A percentile compares a stretch with the other conserved stretches of the same genome.
Evolutionary conservation across 2,113 vertebrate species (phyloP).

Genomic region (Parotia lawesii): DNA sequence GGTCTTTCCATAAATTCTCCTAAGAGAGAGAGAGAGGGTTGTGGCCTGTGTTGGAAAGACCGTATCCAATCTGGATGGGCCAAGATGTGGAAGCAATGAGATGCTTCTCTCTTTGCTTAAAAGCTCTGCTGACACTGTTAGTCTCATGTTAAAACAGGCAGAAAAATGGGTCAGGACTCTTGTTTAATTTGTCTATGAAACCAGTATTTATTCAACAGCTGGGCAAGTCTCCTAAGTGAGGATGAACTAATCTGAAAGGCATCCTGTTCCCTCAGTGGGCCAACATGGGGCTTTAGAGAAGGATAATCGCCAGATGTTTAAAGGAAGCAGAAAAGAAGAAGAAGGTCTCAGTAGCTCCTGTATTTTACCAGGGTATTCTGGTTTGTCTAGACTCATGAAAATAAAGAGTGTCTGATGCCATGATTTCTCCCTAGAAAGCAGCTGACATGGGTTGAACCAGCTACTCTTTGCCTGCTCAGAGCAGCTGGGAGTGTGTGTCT

Average conservation of each 20-base stretch:
- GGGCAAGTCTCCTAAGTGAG: background rate
- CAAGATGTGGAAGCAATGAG: background rate
- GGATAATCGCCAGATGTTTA: background rate
- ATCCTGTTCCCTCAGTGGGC: background rate
- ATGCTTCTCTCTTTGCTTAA: background rate
- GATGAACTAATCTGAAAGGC: conserved; percentile 28
- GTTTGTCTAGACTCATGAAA: background rate
- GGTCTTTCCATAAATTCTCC: background rate
- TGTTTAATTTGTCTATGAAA: background rate
- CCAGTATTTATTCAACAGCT: background rate
- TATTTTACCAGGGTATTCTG: background rate
- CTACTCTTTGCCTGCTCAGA: background rate
- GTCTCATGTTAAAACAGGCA: background rate
- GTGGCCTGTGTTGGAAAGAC: background rate
- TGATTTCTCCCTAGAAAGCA: background rate
- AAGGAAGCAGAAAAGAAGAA: background rate
- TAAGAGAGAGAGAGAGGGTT: background rate
- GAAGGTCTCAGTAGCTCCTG: background rate
- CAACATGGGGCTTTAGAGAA: background rate
- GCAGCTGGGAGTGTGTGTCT: background rate
- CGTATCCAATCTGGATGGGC: background rate
- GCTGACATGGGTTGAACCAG: background rate
- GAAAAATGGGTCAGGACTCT: background rate
- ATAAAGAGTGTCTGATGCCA: background rate
- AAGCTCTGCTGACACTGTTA: background rate